Base-by-base conservation (phyloP, 92 coral and sea anemone species). In the Paragorgia papillata region DNA sequence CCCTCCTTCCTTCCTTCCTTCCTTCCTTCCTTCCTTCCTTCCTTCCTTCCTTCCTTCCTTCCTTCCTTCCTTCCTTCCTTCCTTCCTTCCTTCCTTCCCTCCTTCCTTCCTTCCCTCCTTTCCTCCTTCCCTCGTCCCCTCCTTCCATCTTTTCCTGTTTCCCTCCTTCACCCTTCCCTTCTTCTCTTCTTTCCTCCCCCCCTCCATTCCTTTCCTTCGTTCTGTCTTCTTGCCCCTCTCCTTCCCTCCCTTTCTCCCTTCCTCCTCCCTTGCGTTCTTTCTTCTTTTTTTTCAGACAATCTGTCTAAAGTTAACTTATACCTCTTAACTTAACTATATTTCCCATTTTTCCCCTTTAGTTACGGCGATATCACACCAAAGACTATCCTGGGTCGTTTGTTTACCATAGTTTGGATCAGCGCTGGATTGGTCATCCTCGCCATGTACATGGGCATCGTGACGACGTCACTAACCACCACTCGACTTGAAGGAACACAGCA, bases 301-400 rank as follows among this genome's bases (percentile, higher is more conserved):
- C n/a, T n/a, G n/a, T n/a, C n/a, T n/a, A n/a, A n/a, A n/a, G n/a
- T n/a, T n/a, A n/a, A n/a, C n/a, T n/a, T n/a, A n/a, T n/a, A n/a
- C n/a, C n/a, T n/a, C n/a, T n/a, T n/a, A n/a, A n/a, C n/a, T n/a
- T n/a, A n/a, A n/a, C n/a, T n/a, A 73, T 7, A 24, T 55, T 54
- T 55, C 12, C 31, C 29, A n/a, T 35, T 20, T 69, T 68, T 22
- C 2, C 77, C 18, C n/a, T 30, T 17, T 56, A 94, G 99, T 18
- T 95, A 95, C 56, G 99, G 99, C 18, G 99, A 95, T 87, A 83
- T 89, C 57, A 93, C 92, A 0, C 99, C 99, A 7, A 90, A 89
- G 57, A 85, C 95, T 66, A 43, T 87, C 41, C 43, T 77, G 0
- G 96, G 96, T 46, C 97, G 98, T 25, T 71, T 94, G 70, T 94